phyloP scores from a whole-genome alignment of 2,888 invertebrate genomes.

The Seira ritae region DNA sequence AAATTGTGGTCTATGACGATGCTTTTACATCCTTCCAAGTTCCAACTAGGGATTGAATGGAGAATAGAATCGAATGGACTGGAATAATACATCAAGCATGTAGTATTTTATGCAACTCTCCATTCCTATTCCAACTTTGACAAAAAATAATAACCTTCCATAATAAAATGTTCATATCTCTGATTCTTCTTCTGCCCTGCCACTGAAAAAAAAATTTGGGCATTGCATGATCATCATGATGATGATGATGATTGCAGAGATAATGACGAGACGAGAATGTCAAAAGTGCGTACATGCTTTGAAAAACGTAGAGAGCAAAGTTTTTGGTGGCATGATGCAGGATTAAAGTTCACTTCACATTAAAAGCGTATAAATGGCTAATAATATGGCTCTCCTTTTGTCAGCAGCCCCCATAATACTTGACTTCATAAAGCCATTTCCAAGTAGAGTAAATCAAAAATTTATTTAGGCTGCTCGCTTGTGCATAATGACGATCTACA shows the following conservation, averaged over 20 bases:
- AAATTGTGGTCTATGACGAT: not conserved
- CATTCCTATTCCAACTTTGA: conserved; percentile 39
- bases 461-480: conserved; percentile 16
- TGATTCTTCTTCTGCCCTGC: not conserved
- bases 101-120: conserved; percentile 46
- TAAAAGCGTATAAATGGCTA: not conserved
- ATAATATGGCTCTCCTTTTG: not conserved
- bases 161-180: conserved; percentile 45
- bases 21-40: not conserved
- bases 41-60: not conserved
- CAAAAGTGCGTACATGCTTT: conserved; percentile 39
- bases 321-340: conserved; percentile 64
- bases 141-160: conserved; percentile 62
- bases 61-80: too few relatives aligned
- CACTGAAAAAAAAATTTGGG: not conserved
- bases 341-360: conserved; percentile 64
- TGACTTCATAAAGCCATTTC: conserved; percentile 24
- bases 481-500: too few relatives aligned
- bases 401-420: not conserved
- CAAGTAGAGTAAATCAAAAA: not conserved
- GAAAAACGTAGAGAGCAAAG: conserved; percentile 42
- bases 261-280: conserved; percentile 43
- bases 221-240: too few relatives aligned
- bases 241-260: conserved; percentile 10
- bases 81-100: too few relatives aligned